Evolutionary conservation across 2,113 vertebrate species (phyloP).

Genomic region (Thalassarche chlororhynchos): DNA sequence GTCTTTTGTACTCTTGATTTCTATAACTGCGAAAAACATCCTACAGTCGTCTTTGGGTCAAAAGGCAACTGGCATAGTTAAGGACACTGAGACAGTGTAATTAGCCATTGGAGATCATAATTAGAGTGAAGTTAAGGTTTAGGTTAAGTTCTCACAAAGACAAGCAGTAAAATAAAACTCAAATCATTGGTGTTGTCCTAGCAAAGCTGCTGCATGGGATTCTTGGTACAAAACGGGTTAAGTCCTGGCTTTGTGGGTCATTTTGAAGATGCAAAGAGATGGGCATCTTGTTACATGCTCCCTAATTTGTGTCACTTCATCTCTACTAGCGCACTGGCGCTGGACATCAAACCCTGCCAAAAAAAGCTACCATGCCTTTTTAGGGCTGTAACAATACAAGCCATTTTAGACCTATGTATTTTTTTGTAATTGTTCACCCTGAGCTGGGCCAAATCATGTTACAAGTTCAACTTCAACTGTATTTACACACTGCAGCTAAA

Average conservation of each 20-base stretch:
- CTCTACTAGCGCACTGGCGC: background rate
- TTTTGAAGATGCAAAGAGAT: background rate
- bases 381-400: background rate
- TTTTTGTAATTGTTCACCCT: background rate
- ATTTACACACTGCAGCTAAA: background rate
- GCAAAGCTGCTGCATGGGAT: background rate
- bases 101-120: background rate
- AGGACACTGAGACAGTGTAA: background rate
- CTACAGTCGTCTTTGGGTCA: background rate
- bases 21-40: background rate
- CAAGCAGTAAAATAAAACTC: constrained; percentile 8
- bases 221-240: background rate
- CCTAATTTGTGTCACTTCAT: background rate
- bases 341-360: background rate
- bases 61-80: background rate
- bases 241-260: background rate
- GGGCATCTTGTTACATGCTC: background rate
- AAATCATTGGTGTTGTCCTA: background rate
- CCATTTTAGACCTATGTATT: background rate
- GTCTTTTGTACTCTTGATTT: background rate
- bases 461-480: background rate
- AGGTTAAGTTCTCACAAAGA: background rate
- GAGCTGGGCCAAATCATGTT: background rate
- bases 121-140: background rate
- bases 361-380: background rate